Percentiles rank a stretch among this genome's conserved stretches.
Conservation (phyloP, 2,797 vertebrate species). For the Paguma larvata region DNA sequence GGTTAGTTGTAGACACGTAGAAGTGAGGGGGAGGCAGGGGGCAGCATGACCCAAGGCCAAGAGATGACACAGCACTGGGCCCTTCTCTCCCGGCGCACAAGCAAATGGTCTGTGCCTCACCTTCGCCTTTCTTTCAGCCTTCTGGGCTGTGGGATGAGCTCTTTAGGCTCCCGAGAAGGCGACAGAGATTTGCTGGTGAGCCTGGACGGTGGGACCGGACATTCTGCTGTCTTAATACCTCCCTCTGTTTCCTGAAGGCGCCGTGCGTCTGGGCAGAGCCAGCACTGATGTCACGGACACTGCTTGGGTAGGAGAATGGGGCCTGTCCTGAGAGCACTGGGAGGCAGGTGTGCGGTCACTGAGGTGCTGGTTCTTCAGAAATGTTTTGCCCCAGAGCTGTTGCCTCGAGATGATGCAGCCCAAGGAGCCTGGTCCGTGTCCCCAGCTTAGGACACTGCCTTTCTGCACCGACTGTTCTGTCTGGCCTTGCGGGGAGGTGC, state of each 20-base stretch:
- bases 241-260: background rate
- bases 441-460: background rate
- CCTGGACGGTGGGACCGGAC: background rate
- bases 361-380: background rate
- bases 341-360: background rate
- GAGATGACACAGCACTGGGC: fast-evolving
- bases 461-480: background rate
- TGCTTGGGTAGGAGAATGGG: background rate
- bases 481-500: background rate
- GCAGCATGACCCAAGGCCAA: background rate
- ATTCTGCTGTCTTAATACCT: background rate
- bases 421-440: background rate
- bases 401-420: background rate
- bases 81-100: background rate
- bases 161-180: background rate
- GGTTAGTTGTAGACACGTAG: background rate
- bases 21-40: background rate
- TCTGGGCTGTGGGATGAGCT: background rate
- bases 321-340: background rate
- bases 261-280: background rate
- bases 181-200: background rate
- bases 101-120: fast-evolving
- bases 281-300: background rate
- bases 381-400: background rate
- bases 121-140: background rate